These are phyloP conservation scores for Mesodorylaimus sp. DNA, from an alignment of 2,888 invertebrate species.

Conservation along the genomic window DNA sequence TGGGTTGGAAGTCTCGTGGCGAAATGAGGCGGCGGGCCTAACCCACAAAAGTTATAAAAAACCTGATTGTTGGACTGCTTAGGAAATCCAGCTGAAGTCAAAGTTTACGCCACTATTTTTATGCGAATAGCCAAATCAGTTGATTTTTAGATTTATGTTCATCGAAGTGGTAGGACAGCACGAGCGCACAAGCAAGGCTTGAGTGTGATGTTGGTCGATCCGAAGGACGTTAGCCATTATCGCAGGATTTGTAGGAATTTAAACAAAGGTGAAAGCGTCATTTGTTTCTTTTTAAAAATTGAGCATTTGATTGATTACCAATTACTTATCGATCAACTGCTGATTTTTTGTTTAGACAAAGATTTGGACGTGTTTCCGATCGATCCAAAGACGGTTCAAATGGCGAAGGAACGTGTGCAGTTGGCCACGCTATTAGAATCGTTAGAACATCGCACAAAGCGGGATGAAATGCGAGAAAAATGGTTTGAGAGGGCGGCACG, in stretches of 20 bases:
- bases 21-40: no score
- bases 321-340: slow-evolving; percentile 5
- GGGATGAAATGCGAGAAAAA: slow-evolving; percentile 38
- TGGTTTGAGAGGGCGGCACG: slow-evolving; percentile 70
- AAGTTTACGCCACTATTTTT: no score
- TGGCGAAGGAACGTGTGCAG: slow-evolving; percentile 51
- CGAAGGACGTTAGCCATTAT: slow-evolving; percentile 56
- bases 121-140: no score
- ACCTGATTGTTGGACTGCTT: no score
- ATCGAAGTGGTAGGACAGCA: slow-evolving; percentile 88
- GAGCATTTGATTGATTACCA: slow-evolving; percentile 10
- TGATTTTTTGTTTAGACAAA: slow-evolving; percentile 42
- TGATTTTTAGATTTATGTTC: slow-evolving; percentile 66
- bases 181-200: slow-evolving; percentile 69
- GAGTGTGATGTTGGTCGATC: slow-evolving; percentile 74
- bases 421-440: slow-evolving; percentile 61
- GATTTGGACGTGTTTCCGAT: slow-evolving; percentile 70
- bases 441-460: slow-evolving; percentile 45
- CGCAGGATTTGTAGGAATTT: slow-evolving; percentile 61
- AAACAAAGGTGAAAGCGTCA: slow-evolving; percentile 47
- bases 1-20: no score
- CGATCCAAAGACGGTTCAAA: slow-evolving; percentile 42
- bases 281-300: not conserved
- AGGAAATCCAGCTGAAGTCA: no score
- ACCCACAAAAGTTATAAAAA: no score